These are phyloP conservation scores for Mya arenaria DNA, from an alignment of 1,140 invertebrate genomes.

Conservation along the genomic window DNA sequence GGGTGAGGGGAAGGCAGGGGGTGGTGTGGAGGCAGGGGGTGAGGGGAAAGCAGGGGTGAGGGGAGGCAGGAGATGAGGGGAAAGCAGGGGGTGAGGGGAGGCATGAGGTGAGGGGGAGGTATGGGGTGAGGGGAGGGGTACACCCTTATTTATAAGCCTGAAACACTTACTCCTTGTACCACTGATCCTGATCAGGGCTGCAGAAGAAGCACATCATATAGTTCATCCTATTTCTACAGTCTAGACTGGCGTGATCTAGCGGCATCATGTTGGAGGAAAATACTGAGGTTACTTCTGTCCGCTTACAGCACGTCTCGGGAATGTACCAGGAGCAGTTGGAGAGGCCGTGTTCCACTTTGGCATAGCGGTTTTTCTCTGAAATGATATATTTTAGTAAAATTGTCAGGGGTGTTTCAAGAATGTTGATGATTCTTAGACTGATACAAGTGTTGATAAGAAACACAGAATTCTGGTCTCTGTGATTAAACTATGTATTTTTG, in stretches of 20 bases:
- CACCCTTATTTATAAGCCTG: neutral
- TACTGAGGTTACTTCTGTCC: conserved; percentile 82
- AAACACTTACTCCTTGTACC: conserved; percentile 76
- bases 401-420: neutral
- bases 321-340: conserved; percentile 82
- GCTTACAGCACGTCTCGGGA: conserved; percentile 79
- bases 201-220: conserved; percentile 82
- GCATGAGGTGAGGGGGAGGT: neutral
- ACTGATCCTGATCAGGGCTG: conserved; percentile 79
- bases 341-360: conserved; percentile 72
- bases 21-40: neutral
- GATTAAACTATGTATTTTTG: neutral
- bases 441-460: neutral
- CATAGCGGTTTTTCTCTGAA: conserved; percentile 73
- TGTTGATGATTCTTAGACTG: neutral
- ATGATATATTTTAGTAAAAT: conserved; percentile 23
- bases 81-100: neutral
- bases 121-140: neutral
- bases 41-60: neutral
- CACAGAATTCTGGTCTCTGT: neutral
- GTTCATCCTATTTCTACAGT: conserved; percentile 79
- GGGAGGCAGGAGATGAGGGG: neutral
- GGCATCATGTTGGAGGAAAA: conserved; percentile 79
- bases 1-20: neutral
- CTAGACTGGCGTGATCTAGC: conserved; percentile 72